Conservation (phyloP, 2,797 vertebrate genomes). For the Sebastes hubbsi region DNA sequence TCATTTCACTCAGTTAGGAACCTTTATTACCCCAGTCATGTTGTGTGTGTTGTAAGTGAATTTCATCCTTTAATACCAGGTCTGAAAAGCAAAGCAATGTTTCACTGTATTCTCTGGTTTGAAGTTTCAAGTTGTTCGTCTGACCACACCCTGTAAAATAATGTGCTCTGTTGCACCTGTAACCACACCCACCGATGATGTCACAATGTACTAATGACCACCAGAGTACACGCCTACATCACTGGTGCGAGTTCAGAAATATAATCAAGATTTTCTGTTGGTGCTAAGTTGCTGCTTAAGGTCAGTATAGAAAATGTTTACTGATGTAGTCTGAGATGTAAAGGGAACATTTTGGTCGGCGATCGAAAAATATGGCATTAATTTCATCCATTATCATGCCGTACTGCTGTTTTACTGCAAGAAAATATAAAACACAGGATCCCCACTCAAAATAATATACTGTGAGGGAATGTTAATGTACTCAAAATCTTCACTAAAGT, state of each 20-base stretch:
- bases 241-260: not conserved
- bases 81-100: not conserved
- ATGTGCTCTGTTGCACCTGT: not conserved
- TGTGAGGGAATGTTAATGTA: not conserved
- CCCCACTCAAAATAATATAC: not conserved
- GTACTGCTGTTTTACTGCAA: not conserved
- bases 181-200: not conserved
- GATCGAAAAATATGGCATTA: no score
- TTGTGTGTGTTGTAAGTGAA: not conserved
- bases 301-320: no score
- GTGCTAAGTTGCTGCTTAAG: no score
- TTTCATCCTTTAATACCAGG: not conserved
- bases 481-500: not conserved
- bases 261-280: no score
- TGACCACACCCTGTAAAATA: not conserved
- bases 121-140: not conserved
- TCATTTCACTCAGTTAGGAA: not conserved
- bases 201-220: not conserved
- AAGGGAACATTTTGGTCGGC: no score
- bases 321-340: no score
- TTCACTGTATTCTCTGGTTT: not conserved
- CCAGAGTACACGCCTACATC: not conserved
- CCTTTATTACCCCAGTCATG: not conserved
- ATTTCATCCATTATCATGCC: not conserved
- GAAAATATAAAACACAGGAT: not conserved